Base-by-base conservation (phyloP, 2,113 vertebrate genomes). In the Capreolus pygargus region DNA sequence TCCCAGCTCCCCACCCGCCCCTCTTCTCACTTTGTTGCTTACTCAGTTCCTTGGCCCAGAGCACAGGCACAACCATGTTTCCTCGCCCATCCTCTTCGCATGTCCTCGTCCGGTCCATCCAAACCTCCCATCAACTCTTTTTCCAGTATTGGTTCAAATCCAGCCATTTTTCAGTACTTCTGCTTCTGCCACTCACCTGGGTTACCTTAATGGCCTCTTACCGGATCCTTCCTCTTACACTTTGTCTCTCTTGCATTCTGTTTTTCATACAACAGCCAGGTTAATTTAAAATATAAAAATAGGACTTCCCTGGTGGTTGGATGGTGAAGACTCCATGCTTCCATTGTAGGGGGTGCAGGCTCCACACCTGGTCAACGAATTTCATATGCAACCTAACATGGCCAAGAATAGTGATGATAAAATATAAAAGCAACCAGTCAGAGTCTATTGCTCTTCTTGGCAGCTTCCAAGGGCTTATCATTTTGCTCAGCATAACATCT, bases 181-280 rank as follows among this genome's bases (percentile, higher is more conserved):
- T 0, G 25, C 45, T 39, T 25, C 27, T 4, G 1, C 28, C 12
- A 4, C 64, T 25, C 11, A 16, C 15, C 67, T 47, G 13, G 43
- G 8, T 74, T 19, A 2, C 45, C 45, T 25, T 36, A 6, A 14
- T 15, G 17, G 4, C 88, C n/a, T 84, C 55, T 64, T 55, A 25
- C 11, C 25, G 17, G 81, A 6, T 30, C 15, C 17, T 47, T 58
- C 85, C 83, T 55, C 64, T 79, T 61, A 79, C 4, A 30, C 45
- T 30, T 70, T 52, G 39, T 89, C 27, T 58, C 6, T 58, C 33
- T 43, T 76, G 45, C 43, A 33, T 30, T 43, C 85, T 57, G 0
- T 86, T 85, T 92, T n/a, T 78, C 61, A 5, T 79, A 14, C 8
- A 30, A 23, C 43, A 78, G 28, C 28, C 58, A 70, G 86, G 57